Conservation (phyloP, 1,140 invertebrate species). For the Battus philenor region DNA sequence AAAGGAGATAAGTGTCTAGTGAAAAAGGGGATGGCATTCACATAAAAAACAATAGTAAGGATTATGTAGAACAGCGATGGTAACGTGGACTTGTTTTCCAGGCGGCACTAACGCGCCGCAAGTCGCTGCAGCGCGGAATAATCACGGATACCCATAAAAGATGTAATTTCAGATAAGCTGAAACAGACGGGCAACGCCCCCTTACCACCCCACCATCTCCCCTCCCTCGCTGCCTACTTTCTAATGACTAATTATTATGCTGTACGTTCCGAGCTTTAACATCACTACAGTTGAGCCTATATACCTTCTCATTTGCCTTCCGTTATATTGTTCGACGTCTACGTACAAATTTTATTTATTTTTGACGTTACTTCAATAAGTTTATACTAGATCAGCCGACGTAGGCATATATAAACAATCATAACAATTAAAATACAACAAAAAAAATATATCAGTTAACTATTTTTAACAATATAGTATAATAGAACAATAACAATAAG, state of each 20-base stretch:
- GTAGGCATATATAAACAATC: too few relatives aligned
- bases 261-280: constrained; percentile 70
- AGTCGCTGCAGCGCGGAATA: constrained; percentile 72
- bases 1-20: constrained; percentile 26
- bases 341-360: too few relatives aligned
- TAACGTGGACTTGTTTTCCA: constrained; percentile 60
- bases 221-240: constrained; percentile 64
- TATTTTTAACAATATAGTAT: too few relatives aligned
- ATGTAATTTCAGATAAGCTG: constrained; percentile 76
- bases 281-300: constrained; percentile 47
- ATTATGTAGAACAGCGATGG: constrained; percentile 63
- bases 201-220: constrained; percentile 27
- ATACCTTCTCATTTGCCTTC: constrained; percentile 39
- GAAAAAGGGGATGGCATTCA: constrained; percentile 39
- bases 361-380: too few relatives aligned
- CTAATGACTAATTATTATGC: constrained; percentile 76
- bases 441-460: too few relatives aligned
- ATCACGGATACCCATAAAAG: constrained; percentile 75
- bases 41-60: constrained; percentile 64
- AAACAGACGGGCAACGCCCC: constrained; percentile 70
- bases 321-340: too few relatives aligned
- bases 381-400: too few relatives aligned
- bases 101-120: constrained; percentile 60
- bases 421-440: too few relatives aligned
- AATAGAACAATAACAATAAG: too few relatives aligned